A percentile compares a stretch with the other conserved stretches of the same genome.
Conservation (phyloP, 2,888 invertebrate species). For the Strigamia maritima region DNA sequence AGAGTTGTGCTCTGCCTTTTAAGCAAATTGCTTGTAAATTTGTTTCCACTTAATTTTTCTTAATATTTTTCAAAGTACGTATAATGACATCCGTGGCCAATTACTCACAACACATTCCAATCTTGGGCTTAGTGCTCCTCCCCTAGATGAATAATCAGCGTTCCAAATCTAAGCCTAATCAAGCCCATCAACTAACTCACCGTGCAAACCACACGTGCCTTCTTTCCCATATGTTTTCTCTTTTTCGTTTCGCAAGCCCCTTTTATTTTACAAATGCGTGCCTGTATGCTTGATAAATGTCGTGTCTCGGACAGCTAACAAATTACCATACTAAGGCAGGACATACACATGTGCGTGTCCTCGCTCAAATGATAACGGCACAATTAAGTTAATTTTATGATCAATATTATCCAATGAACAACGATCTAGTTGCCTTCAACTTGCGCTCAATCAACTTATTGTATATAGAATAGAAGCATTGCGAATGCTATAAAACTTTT, state of each 20-base stretch:
- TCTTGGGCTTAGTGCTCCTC: conserved; percentile 2
- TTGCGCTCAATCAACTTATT: neutral
- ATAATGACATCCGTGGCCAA: conserved; percentile 28
- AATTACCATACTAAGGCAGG: conserved; percentile 16
- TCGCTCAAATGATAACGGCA: conserved; percentile 24
- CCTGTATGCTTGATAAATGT: conserved; percentile 21
- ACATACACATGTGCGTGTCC: conserved; percentile 15
- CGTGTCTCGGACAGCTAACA: conserved; percentile 22
- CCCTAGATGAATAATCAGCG: conserved; percentile 27
- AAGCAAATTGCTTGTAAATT: conserved; percentile 34
- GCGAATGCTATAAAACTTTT: neutral
- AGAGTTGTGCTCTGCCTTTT: conserved; percentile 6
- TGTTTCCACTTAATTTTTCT: conserved; percentile 34
- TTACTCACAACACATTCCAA: conserved; percentile 28
- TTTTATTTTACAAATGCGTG: conserved; percentile 22
- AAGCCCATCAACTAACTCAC: conserved; percentile 34
- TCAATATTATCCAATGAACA: conserved; percentile 25
- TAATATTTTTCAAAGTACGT: conserved; percentile 19
- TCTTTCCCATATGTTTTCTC: conserved; percentile 23
- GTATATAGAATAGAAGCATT: neutral
- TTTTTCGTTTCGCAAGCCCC: conserved; percentile 5
- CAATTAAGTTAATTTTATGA: conserved; percentile 26
- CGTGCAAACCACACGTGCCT: conserved; percentile 19
- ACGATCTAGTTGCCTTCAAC: conserved; percentile 16
- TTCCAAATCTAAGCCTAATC: conserved; percentile 29